Conservation (phyloP, 1,140 invertebrate species). For the Whitmania pigra region DNA sequence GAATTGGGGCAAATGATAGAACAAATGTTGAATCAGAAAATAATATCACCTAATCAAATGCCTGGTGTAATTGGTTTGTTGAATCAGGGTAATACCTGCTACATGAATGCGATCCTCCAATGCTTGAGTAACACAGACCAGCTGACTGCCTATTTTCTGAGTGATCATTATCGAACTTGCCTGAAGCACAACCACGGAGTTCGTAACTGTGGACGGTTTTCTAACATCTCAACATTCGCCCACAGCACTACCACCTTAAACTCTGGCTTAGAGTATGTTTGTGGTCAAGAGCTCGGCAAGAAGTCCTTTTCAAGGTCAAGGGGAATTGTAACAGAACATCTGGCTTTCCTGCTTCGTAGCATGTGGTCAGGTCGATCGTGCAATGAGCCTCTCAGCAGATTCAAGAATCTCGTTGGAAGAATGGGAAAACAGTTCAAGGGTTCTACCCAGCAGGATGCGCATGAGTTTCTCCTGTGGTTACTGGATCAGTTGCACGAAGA, state of each 20-base stretch:
- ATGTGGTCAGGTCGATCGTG: conserved; percentile 81
- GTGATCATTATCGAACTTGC: conserved; percentile 54
- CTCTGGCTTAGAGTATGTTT: not conserved
- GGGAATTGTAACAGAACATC: conserved; percentile 76
- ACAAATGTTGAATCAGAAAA: too few species aligned
- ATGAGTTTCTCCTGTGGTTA: conserved; percentile 94
- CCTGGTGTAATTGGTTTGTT: conserved; percentile 36
- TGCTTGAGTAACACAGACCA: conserved; percentile 85
- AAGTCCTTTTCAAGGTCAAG: not conserved
- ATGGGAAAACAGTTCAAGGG: conserved; percentile 37
- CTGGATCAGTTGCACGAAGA: conserved; percentile 95
- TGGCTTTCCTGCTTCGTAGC: conserved; percentile 73
- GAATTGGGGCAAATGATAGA: too few species aligned
- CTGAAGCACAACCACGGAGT: not conserved
- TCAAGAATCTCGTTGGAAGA: conserved; percentile 65
- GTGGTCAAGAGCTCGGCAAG: not conserved
- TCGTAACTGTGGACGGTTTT: not conserved
- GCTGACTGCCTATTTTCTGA: conserved; percentile 83
- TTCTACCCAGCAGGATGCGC: conserved; percentile 59
- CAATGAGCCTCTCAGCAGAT: conserved; percentile 73
- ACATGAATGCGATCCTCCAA: conserved; percentile 87
- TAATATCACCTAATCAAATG: too few species aligned
- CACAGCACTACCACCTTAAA: not conserved
- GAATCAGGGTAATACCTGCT: conserved; percentile 92
- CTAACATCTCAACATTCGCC: not conserved